phyloP scores from a whole-genome alignment of 2,888 invertebrate species.

The Nemurella pictetii region DNA sequence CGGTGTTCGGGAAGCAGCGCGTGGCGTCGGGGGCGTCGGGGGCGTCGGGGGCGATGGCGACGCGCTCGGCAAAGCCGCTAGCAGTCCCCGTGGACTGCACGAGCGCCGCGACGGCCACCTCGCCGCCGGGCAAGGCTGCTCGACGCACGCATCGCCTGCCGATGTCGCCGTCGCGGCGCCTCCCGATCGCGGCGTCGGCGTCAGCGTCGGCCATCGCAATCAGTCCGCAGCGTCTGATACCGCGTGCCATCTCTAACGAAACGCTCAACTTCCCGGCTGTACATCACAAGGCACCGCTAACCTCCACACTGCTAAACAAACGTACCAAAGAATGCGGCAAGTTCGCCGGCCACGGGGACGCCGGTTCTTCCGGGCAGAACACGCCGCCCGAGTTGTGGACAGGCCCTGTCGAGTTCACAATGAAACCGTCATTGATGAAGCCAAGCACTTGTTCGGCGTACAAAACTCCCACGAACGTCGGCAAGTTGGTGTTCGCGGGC shows the following conservation, averaged over 20 bases:
- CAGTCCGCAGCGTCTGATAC: neutral
- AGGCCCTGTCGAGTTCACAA: neutral
- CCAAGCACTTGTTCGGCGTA: neutral
- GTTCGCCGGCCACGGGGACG: neutral
- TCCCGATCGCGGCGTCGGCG: neutral
- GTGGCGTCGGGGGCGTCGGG: neutral
- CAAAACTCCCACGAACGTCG: neutral
- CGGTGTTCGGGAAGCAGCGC: slow-evolving; percentile 34
- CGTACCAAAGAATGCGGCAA: neutral
- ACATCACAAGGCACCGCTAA: neutral
- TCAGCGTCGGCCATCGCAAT: neutral
- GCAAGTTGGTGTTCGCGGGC: neutral
- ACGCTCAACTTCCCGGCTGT: neutral
- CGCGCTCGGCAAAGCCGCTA: neutral
- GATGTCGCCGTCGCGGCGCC: slow-evolving; percentile 12
- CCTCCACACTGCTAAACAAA: neutral
- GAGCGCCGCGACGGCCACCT: neutral
- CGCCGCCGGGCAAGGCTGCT: neutral
- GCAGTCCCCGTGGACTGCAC: neutral
- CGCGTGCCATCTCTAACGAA: slow-evolving; percentile 18
- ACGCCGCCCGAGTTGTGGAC: neutral
- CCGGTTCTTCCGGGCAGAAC: neutral
- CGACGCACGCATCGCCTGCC: neutral
- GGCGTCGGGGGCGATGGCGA: neutral
- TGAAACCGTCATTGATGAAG: neutral